Conservation (phyloP, 2,888 invertebrate genomes). For the Myopa tessellatipennis region DNA sequence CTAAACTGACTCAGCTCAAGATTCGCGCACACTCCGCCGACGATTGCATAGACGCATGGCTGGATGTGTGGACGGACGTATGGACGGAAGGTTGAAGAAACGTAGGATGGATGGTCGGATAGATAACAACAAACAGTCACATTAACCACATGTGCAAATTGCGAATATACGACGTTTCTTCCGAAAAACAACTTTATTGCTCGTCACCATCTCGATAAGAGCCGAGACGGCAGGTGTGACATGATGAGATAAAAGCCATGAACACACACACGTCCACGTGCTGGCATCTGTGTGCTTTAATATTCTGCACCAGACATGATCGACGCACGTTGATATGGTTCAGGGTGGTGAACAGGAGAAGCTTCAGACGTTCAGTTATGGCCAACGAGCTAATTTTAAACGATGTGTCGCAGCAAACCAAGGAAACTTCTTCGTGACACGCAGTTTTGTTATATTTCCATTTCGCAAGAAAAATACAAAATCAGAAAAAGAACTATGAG, state of each 20-base stretch:
- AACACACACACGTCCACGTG: neutral
- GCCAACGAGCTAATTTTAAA: neutral
- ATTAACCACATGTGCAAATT: conserved; percentile 6
- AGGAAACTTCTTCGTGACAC: too few species aligned
- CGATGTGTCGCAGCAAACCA: neutral
- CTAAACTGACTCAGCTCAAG: conserved; percentile 1
- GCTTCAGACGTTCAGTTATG: neutral
- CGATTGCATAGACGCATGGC: conserved; percentile 38
- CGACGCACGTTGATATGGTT: conserved; percentile 17
- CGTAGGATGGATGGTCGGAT: conserved; percentile 15
- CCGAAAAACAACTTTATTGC: conserved; percentile 11
- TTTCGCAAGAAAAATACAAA: too few species aligned
- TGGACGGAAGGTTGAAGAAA: conserved; percentile 13
- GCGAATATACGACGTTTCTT: neutral
- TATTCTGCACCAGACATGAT: conserved; percentile 23
- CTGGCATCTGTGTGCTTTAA: conserved; percentile 9
- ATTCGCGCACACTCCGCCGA: conserved; percentile 20
- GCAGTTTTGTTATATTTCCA: too few species aligned
- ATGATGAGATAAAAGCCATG: conserved; percentile 11
- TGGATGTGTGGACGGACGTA: neutral
- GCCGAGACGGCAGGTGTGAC: conserved; percentile 21
- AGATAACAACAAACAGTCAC: conserved; percentile 21
- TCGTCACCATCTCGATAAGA: conserved; percentile 4
- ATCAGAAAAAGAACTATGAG: too few species aligned
- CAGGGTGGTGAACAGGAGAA: conserved; percentile 20